Base-by-base conservation (phyloP, 2,888 invertebrate species). In the Troglohyphantes excavatus region DNA sequence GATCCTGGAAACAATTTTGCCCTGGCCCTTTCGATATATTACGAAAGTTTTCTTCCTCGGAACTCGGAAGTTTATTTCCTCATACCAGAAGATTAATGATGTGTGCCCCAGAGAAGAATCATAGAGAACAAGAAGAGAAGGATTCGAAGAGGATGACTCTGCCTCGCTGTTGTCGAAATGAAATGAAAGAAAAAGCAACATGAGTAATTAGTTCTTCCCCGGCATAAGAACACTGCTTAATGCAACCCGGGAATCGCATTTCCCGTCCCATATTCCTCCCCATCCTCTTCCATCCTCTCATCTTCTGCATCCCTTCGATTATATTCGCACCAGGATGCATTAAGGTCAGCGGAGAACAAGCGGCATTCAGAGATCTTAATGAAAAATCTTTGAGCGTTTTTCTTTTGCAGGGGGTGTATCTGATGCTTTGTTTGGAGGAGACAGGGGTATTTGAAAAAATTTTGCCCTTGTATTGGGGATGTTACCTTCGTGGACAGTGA, bases 161-260 rank as follows among this genome's bases (percentile, higher is more conserved):
- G 73, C 70, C 67, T 81, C 75, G 73, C 88, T 89, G 82, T 89
- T 89, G 88, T 89, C 88, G 88, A 89, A 89, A 82, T 82, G 88
- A 88, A 88, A 88, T 88, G 88, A 89, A 89, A 89, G 88, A 89
- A 89, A 89, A 89, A 82, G 88, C 88, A 89, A 88, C 88, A 89
- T 89, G 82, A 89, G 88, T 89, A 89, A 89, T 89, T 89, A 89
- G 88, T 89, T 89, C 88, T 89, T 88, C 88, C 82, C 82, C 68
- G 61, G 75, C 82, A 89, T 89, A 89, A 89, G 88, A 89, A 89
- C 88, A 65, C 82, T 75, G 76, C 82, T 67, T 75, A 86, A 86
- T 86, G 78, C 61, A 59, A 78, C 67, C 63, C 82, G 88, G 88
- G 88, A 82, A 82, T 68, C 88, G 82, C 88, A 82, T 83, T 73